Evolutionary conservation across 2,797 vertebrate species (phyloP).

Genomic region (Salmo trutta): DNA sequence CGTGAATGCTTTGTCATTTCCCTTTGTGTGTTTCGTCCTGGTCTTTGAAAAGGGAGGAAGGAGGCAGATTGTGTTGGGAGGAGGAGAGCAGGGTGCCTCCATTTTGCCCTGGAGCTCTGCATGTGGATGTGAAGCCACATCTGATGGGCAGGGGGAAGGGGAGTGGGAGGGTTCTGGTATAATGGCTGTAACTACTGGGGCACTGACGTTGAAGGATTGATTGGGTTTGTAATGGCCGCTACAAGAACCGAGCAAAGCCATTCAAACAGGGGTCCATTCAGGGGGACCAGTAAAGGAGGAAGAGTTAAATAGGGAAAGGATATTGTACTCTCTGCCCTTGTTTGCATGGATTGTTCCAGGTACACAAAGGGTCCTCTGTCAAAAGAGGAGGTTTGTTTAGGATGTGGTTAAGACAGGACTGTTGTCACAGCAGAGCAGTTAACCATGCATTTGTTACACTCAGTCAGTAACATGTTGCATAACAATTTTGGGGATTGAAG

Average conservation of each 20-base stretch:
- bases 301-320: constrained; percentile 49
- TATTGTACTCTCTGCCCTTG: constrained; percentile 46
- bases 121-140: constrained; percentile 23
- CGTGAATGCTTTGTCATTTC: constrained; percentile 13
- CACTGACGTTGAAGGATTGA: constrained; percentile 44
- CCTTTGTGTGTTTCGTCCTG: constrained; percentile 28
- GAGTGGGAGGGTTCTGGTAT: not conserved
- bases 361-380: constrained; percentile 68
- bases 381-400: constrained; percentile 47
- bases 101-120: constrained; percentile 23
- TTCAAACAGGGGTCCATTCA: constrained; percentile 56
- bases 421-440: not conserved
- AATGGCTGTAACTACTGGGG: constrained; percentile 36
- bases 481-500: not conserved
- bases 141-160: constrained; percentile 13
- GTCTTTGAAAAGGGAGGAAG: constrained; percentile 4
- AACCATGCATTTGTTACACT: not conserved
- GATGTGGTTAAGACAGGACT: not conserved
- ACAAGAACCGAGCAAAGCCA: constrained; percentile 38
- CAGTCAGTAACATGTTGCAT: not conserved
- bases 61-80: constrained; percentile 14
- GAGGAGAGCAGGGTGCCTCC: constrained; percentile 12
- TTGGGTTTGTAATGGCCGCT: constrained; percentile 48
- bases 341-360: constrained; percentile 53
- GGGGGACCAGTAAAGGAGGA: constrained; percentile 43